Percentiles rank a stretch among this genome's conserved stretches.
Conservation (phyloP, 23 tunicate genomes). For the Ascidia mentula region DNA sequence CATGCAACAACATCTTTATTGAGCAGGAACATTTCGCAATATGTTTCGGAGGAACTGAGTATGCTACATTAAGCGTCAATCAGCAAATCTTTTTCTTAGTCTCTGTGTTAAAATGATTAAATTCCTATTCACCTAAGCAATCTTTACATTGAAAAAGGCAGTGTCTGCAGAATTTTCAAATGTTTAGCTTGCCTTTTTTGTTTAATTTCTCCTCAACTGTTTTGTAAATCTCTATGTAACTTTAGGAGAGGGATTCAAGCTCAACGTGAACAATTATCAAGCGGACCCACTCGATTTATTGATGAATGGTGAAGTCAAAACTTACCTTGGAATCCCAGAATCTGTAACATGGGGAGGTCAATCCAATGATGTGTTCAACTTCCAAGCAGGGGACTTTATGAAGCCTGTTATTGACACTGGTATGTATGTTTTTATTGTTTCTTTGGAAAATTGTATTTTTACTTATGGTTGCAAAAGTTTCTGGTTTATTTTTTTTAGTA, state of each 20-base stretch:
- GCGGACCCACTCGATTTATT: constrained; percentile 63
- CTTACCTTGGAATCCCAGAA: constrained; percentile 67
- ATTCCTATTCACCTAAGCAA: too few species aligned
- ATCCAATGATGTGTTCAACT: constrained; percentile 55
- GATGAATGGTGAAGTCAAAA: constrained; percentile 68
- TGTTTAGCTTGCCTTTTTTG: too few species aligned
- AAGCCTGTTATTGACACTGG: constrained; percentile 82
- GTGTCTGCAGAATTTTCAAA: too few species aligned
- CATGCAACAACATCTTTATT: too few species aligned
- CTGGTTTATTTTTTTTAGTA: neutral
- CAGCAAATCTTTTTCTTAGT: too few species aligned
- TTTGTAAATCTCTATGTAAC: too few species aligned
- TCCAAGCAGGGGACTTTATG: constrained; percentile 87
- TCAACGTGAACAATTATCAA: constrained; percentile 49
- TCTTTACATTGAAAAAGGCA: too few species aligned
- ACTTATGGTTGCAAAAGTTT: neutral
- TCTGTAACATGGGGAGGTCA: constrained; percentile 91
- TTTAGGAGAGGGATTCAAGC: constrained; percentile 36
- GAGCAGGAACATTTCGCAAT: neutral
- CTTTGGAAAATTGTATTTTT: neutral
- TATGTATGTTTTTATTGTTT: constrained; percentile 9
- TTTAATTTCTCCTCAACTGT: too few species aligned
- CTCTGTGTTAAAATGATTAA: too few species aligned
- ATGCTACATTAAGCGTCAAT: too few species aligned
- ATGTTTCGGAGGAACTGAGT: constrained; percentile 45